Percentiles rank a stretch among this genome's conserved stretches.
Conservation (phyloP, 2,888 invertebrate genomes). For the Branchellion lobata region DNA sequence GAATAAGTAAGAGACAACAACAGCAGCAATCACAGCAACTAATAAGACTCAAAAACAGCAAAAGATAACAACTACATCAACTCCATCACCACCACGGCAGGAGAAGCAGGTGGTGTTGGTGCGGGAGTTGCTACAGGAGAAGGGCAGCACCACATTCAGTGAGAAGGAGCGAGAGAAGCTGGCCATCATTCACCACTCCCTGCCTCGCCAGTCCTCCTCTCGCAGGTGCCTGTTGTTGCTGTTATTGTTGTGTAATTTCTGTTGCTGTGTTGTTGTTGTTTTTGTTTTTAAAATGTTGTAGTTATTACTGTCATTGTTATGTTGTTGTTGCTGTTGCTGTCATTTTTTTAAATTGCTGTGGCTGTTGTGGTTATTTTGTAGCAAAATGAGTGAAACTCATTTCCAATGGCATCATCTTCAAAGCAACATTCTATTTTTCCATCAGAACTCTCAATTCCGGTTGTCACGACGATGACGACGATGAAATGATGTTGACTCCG, state of each 20-base stretch:
- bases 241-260: background rate
- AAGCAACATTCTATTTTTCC: too few relatives aligned
- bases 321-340: background rate
- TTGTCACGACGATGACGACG: background rate
- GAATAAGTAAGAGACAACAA: too few relatives aligned
- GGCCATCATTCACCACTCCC: constrained; percentile 65
- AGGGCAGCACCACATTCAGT: constrained; percentile 67
- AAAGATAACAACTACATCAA: too few relatives aligned
- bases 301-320: background rate
- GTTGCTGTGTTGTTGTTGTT: background rate
- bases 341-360: too few relatives aligned
- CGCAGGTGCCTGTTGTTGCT: constrained; percentile 40
- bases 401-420: too few relatives aligned
- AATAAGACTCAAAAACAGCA: too few relatives aligned
- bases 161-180: constrained; percentile 80
- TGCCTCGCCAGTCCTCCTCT: constrained; percentile 47
- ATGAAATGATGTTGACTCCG: constrained; percentile 71
- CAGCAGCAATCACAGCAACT: too few relatives aligned
- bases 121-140: constrained; percentile 74
- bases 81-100: constrained; percentile 55
- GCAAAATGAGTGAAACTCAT: too few relatives aligned
- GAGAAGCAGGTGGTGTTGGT: constrained; percentile 75
- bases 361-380: too few relatives aligned
- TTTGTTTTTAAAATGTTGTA: background rate
- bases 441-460: background rate